Evolutionary conservation across 2,113 vertebrate species (phyloP).

Genomic region (Dasyprocta punctata): DNA sequence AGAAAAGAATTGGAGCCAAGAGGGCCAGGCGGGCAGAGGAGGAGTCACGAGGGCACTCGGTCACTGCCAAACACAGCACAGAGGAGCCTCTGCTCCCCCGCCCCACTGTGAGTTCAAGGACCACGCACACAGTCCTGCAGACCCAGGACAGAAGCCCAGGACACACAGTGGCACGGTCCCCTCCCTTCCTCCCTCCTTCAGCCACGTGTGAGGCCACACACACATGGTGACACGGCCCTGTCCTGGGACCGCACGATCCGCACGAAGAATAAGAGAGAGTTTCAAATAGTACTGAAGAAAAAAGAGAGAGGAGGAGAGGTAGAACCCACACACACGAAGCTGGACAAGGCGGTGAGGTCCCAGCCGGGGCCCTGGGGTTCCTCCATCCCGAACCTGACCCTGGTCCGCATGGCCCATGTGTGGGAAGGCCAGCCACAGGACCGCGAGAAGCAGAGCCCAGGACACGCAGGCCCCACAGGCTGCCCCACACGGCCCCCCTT

Average conservation of each 20-base stretch:
- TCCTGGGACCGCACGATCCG: not conserved
- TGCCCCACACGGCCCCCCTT: accelerated
- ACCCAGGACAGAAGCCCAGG: not conserved
- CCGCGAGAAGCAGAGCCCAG: accelerated
- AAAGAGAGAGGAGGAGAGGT: not conserved
- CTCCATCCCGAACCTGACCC: too few species aligned
- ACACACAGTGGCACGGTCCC: accelerated
- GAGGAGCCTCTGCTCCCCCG: not conserved
- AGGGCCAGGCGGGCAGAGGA: not conserved
- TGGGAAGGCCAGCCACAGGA: not conserved
- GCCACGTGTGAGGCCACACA: too few species aligned
- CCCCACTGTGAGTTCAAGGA: not conserved
- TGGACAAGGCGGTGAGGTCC: accelerated
- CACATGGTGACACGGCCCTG: accelerated
- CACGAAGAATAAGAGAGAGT: too few species aligned
- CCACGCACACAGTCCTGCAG: not conserved
- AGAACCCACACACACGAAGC: not conserved
- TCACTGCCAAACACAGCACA: accelerated
- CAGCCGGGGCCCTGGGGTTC: accelerated
- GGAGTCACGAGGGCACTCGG: too few species aligned
- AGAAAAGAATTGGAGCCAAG: accelerated
- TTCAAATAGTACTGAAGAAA: not conserved
- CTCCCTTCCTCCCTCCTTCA: accelerated
- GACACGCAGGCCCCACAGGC: accelerated
- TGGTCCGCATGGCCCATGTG: accelerated